Evolutionary conservation across 2,113 vertebrate genomes (phyloP).

Genomic region (Dipodomys spectabilis): DNA sequence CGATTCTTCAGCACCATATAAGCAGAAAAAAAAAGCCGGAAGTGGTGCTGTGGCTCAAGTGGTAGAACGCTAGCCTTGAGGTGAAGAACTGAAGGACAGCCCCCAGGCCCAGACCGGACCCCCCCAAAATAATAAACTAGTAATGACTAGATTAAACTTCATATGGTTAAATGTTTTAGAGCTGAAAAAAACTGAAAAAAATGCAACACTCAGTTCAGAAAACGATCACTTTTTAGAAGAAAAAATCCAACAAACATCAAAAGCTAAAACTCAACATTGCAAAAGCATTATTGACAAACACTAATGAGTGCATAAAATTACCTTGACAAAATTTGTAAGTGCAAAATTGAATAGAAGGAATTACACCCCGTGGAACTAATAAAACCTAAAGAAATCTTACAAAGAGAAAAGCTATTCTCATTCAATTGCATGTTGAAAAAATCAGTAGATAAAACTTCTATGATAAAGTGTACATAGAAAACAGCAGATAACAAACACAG

Average conservation of each 20-base stretch:
- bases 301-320: not conserved
- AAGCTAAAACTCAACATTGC: not conserved
- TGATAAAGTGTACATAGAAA: not conserved
- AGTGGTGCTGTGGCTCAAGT: no score
- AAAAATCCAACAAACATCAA: not conserved
- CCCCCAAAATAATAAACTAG: not conserved
- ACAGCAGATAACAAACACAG: not conserved
- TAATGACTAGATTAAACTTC: not conserved
- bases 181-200: conserved; percentile 42
- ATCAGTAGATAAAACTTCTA: not conserved
- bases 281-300: conserved; percentile 2
- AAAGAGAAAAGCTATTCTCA: not conserved
- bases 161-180: not conserved
- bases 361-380: conserved; percentile 12
- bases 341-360: not conserved
- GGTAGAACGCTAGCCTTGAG: no score
- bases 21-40: no score
- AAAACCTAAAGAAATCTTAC: not conserved
- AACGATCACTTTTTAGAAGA: not conserved
- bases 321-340: conserved; percentile 20
- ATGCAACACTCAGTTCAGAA: not conserved
- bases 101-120: no score
- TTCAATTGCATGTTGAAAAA: not conserved
- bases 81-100: no score
- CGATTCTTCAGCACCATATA: no score